Base-by-base conservation (phyloP, 2,888 invertebrate species). In the Cyaniris semiargus region DNA sequence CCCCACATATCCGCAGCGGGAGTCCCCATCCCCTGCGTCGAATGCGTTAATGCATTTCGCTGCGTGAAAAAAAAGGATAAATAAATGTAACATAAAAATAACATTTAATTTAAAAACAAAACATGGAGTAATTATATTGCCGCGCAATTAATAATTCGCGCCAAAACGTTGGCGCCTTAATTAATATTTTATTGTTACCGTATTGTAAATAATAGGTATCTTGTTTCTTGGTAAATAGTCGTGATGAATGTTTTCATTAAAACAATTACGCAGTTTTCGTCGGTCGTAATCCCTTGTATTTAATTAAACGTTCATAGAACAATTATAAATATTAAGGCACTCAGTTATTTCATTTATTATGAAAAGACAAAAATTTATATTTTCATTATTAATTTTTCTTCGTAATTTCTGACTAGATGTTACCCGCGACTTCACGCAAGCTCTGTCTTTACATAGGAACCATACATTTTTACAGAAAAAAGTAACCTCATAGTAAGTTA, bases 151-250 rank as follows among this genome's bases (percentile, higher is more conserved):
- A 23, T 27, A 31, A 27, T 66, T 27, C 27, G 27, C 23, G 18
- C 27, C 66, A 27, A 66, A 66, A 27, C 66, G 66, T 66, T 66
- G 0, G 27, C 66, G 66, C 66, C 15, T 18, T 27, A 66, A 27
- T 66, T 66, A 66, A 23, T 66, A 27, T 66, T 66, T 66, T 15
- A 27, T 66, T 66, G 23, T 31, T 27, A 27, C 27, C n/a, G n/a
- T n/a, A n/a, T n/a, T 27, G 66, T 66, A 27, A 27, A 66, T 66
- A n/a, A n/a, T n/a, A n/a, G n/a, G n/a, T n/a, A 66, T 66, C 66
- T 66, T 66, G 66, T 66, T 66, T 31, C 66, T 66, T 66, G 15
- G 66, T 66, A 31, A 66, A 66, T 66, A 31, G 27, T 66, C 66
- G 27, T 27, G 18, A 27, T 27, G 27, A 66, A 66, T 27, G 66